These are phyloP conservation scores for Anolis carolinensis DNA, from an alignment of 2,113 vertebrate species.

Conservation along the genomic window DNA sequence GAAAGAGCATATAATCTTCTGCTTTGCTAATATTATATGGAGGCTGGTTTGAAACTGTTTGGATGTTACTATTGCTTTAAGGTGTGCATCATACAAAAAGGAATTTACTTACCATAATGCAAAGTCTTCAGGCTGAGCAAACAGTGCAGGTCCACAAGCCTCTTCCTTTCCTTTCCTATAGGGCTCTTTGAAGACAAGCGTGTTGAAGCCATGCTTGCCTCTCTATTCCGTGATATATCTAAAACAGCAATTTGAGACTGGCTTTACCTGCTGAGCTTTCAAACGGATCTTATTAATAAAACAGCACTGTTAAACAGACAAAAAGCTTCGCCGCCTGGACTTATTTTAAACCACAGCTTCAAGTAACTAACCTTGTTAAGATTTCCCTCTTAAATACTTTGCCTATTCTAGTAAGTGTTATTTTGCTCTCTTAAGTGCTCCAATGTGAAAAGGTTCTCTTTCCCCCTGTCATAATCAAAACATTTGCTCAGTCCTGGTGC, in stretches of 20 bases:
- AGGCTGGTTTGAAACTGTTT: not conserved
- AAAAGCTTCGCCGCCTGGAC: fast-evolving
- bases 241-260: not conserved
- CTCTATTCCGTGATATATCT: not conserved
- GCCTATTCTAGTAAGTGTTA: not conserved
- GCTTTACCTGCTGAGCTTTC: not conserved
- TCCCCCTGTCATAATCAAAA: not conserved
- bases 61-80: not conserved
- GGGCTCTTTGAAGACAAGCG: not conserved
- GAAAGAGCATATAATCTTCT: conserved; percentile 27
- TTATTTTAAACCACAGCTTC: not conserved
- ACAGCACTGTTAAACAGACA: conserved; percentile 7
- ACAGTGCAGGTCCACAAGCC: not conserved
- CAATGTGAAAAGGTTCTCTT: not conserved
- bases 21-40: not conserved
- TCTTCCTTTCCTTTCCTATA: not conserved
- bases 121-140: not conserved
- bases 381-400: not conserved
- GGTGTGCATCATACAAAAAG: not conserved
- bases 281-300: not conserved
- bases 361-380: not conserved
- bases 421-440: not conserved
- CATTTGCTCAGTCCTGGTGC: not conserved
- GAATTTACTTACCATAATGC: not conserved
- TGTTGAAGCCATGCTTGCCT: not conserved